These are phyloP conservation scores for Ceratina japonica DNA, from an alignment of 1,140 invertebrate species.

Conservation along the genomic window DNA sequence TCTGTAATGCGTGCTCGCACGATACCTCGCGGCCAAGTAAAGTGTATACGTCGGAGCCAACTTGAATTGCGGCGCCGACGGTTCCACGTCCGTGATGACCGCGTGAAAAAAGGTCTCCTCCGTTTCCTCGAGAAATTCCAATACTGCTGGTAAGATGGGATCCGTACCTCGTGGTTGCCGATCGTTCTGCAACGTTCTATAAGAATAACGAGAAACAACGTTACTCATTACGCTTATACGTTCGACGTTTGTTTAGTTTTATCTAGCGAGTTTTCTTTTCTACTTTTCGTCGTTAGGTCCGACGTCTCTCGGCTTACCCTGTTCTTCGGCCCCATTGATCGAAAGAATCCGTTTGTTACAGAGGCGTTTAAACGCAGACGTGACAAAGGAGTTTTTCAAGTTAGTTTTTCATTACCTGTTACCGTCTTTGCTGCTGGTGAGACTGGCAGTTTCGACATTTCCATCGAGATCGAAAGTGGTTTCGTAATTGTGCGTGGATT, in stretches of 20 bases:
- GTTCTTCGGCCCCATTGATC: not conserved
- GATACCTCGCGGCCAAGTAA: slow-evolving; percentile 94
- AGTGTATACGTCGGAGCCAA: slow-evolving; percentile 96
- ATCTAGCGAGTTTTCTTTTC: too few species aligned
- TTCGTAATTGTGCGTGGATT: slow-evolving; percentile 85
- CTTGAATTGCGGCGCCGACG: slow-evolving; percentile 90
- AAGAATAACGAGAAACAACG: slow-evolving; percentile 7
- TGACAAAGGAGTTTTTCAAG: not conserved
- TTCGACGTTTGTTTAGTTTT: too few species aligned
- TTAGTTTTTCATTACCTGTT: slow-evolving; percentile 81
- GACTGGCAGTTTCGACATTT: slow-evolving; percentile 88
- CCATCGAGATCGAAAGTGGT: slow-evolving; percentile 91
- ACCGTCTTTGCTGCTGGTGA: slow-evolving; percentile 83
- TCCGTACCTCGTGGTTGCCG: slow-evolving; percentile 86
- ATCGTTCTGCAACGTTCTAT: slow-evolving; percentile 80
- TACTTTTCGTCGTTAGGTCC: too few species aligned
- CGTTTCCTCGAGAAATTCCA: slow-evolving; percentile 96
- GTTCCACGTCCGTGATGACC: slow-evolving; percentile 93
- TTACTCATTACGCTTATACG: not conserved
- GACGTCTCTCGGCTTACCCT: not conserved
- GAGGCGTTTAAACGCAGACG: not conserved
- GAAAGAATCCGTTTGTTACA: not conserved
- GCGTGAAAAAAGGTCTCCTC: slow-evolving; percentile 94
- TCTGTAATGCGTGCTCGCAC: slow-evolving; percentile 95
- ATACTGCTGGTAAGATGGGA: slow-evolving; percentile 94